phyloP scores from a whole-genome alignment of 2,113 vertebrate species.

The Cavia aperea region DNA sequence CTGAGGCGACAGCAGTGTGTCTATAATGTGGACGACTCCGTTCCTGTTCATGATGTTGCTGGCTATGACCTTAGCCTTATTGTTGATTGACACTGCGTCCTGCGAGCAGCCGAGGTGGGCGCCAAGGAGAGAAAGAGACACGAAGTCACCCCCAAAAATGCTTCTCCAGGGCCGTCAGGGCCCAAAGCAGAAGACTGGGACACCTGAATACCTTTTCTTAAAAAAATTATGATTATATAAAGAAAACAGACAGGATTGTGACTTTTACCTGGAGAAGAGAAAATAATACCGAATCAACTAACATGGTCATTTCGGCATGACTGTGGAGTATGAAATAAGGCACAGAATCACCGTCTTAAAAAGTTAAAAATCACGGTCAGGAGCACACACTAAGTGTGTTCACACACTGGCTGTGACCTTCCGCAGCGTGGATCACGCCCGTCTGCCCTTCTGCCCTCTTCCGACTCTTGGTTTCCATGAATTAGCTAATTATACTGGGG shows the following conservation, averaged over 20 bases:
- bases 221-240: not conserved
- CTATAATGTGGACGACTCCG: constrained; percentile 87
- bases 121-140: not conserved
- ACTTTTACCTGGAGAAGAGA: not conserved
- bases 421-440: not conserved
- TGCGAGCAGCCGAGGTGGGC: constrained; percentile 67
- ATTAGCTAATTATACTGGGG: no score
- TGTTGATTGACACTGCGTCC: constrained; percentile 80
- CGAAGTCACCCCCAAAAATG: not conserved
- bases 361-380: not conserved
- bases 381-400: not conserved
- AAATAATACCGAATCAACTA: not conserved
- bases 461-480: not conserved
- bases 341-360: not conserved
- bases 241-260: not conserved
- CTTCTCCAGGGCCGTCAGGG: not conserved
- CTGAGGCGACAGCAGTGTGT: constrained; percentile 80
- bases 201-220: not conserved
- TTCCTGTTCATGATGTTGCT: constrained; percentile 81
- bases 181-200: not conserved
- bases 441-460: not conserved
- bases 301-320: not conserved
- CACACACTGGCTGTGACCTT: not conserved
- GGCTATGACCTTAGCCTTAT: constrained; percentile 77
- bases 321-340: not conserved